Evolutionary conservation across 2,113 vertebrate genomes (phyloP).

Genomic region (Catharus fuscescens): DNA sequence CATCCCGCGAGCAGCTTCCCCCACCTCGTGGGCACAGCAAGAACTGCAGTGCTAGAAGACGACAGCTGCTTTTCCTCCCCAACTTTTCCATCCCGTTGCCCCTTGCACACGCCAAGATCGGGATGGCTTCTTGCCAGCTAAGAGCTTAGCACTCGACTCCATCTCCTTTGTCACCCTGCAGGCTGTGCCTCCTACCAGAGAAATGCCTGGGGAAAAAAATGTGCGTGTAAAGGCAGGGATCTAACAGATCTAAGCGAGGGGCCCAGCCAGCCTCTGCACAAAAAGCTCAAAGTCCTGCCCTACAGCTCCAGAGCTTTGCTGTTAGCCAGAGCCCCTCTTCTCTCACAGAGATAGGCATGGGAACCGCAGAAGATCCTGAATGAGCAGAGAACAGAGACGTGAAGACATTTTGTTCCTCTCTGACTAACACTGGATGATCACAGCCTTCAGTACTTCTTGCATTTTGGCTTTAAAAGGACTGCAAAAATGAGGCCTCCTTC

Average conservation of each 20-base stretch:
- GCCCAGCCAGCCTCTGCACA: background rate
- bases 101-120: background rate
- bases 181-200: constrained; percentile 37
- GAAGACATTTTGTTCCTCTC: constrained; percentile 17
- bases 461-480: background rate
- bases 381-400: rapidly evolving
- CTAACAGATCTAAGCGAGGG: background rate
- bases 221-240: background rate
- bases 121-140: constrained; percentile 56
- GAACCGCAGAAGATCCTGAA: background rate
- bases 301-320: background rate
- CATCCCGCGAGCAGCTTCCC: background rate
- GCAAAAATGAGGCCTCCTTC: background rate
- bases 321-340: background rate
- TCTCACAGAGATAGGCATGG: background rate
- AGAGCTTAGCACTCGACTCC: constrained; percentile 39
- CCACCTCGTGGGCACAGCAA: constrained; percentile 45
- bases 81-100: background rate
- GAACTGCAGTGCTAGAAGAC: constrained; percentile 28
- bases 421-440: background rate
- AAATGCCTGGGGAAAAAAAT: constrained; percentile 12
- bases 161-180: constrained; percentile 51
- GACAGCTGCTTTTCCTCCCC: constrained; percentile 25
- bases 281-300: background rate
- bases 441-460: background rate